Base-by-base conservation (phyloP, 2,797 vertebrate genomes). In the Zonotrichia albicollis region DNA sequence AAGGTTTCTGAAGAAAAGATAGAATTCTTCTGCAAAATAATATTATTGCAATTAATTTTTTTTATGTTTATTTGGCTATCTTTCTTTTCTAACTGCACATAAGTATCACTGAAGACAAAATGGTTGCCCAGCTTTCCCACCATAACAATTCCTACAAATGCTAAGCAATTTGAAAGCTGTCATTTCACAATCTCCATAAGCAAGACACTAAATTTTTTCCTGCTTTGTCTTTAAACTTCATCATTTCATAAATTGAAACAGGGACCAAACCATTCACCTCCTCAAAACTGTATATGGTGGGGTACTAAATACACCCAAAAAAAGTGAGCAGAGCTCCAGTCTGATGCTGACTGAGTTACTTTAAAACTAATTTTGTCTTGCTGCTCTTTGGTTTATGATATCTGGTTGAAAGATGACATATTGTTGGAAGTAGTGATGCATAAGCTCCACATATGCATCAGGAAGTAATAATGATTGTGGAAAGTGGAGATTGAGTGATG, bases 141-240 rank as follows among this genome's bases (percentile, higher is more conserved):
- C 22, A 18, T 21, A 55, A 11, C 32, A 68, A 62, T 46, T 60
- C 48, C 34, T 50, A 46, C 25, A 61, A 57, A 78, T 26, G 2
- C 8, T 54, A 30, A 84, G 22, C 27, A 75, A 13, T 30, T 22
- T 68, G 73, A 81, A 86, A 78, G 19, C 17, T 90, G 21, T 11
- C 3, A 12, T 53, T 65, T 72, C 25, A 9, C 32, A 82, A 46
- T 14, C 45, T 19, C 27, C 1, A 0, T 18, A 65, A 22, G 6
- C 14, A 46, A 88, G 34, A 23, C 0, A 0, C 2, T 45, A 1
- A 8, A 2, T 2, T 25, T 50, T 80, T 50, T 26, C n/a, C 29
- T 84, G 5, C 12, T 74, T 79, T 85, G 6, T 21, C n/a, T 66
- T 65, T 66, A 61, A 53, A 54, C 3, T 5, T 58, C 17, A 6